Evolutionary conservation across 92 coral and sea anemone species (phyloP), one percentile per base, ranked within the genome.

Genomic region (Porites divaricata): DNA sequence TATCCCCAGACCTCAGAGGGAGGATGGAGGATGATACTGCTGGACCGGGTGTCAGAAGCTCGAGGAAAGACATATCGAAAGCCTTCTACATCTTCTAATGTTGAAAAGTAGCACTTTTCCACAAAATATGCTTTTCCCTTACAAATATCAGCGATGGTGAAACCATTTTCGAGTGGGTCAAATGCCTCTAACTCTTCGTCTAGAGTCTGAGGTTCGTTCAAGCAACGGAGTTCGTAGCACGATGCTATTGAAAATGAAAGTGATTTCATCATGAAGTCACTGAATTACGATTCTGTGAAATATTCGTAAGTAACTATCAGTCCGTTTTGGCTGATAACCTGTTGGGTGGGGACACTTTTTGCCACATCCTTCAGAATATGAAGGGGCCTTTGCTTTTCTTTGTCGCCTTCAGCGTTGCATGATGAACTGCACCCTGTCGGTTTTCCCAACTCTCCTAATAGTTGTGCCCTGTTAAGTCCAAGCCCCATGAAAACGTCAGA

Each of bases 1-100:
- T 90, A 93, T 12, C 90, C 94, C 94, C 94, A 93, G 6, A 93
- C 68, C 77, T 93, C 92, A 2, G 91, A 90, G 2, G 92, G 92
- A 21, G 78, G 85, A 59, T 90, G 93, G 4, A 90, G 23, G 69
- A 90, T 88, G 63, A 90, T 69, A n/a, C 69, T 48, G 6, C 74
- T 69, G 72, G 70, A 19, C 66, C 28, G 83, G n/a, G 50, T 57
- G 51, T 56, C 67, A 10, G 76, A 67, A 51, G 54, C 9, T 16
- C 70, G 61, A 59, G 81, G 84, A 56, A 85, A 81, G 45, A 50
- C 76, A 20, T n/a, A n/a, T 25, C 53, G 26, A 63, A 68, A 68
- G 62, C 79, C 86, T 12, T 79, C 72, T 20, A n/a, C 45, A 28
- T 69, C 79, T 52, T 86, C 90, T 28, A 50, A 69, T 35, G 63